Conservation (phyloP, 1,140 invertebrate species). For the Trichonephila clavipes region DNA sequence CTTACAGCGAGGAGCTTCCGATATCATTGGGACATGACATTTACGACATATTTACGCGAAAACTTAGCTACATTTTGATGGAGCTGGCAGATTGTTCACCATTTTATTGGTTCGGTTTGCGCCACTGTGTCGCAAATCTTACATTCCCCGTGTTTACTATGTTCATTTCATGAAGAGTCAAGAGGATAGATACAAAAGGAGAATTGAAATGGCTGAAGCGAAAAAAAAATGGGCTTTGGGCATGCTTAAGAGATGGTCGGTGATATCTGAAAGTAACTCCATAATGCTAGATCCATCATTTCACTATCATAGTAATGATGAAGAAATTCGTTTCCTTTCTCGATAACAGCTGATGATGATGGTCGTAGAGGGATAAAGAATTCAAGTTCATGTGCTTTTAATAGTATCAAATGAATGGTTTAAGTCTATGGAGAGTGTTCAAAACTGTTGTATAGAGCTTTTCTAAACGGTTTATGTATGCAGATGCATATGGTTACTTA, state of each 20-base stretch:
- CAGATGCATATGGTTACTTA: not conserved
- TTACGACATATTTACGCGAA: conserved; percentile 61
- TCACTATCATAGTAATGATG: conserved; percentile 63
- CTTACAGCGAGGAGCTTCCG: conserved; percentile 37
- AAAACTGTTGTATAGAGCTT: not conserved
- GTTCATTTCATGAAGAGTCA: not conserved
- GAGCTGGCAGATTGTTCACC: conserved; percentile 18
- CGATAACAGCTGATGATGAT: conserved; percentile 44
- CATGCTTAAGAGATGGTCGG: not conserved
- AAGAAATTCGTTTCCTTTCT: not conserved
- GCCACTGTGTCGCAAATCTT: not conserved
- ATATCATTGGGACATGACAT: conserved; percentile 8
- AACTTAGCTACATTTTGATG: conserved; percentile 59
- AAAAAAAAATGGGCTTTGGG: not conserved
- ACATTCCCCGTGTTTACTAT: conserved; percentile 1
- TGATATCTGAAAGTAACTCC: conserved; percentile 39
- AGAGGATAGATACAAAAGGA: not conserved
- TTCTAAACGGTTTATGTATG: not conserved
- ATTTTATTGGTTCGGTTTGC: conserved; percentile 24
- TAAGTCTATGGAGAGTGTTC: not conserved
- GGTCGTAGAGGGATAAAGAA: not conserved
- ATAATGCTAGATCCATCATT: conserved; percentile 41
- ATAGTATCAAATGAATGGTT: conserved; percentile 69
- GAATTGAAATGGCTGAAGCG: not conserved
- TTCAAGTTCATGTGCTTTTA: conserved; percentile 20